These are phyloP conservation scores for Gadus macrocephalus DNA, from an alignment of 2,113 vertebrate species.

Conservation along the genomic window DNA sequence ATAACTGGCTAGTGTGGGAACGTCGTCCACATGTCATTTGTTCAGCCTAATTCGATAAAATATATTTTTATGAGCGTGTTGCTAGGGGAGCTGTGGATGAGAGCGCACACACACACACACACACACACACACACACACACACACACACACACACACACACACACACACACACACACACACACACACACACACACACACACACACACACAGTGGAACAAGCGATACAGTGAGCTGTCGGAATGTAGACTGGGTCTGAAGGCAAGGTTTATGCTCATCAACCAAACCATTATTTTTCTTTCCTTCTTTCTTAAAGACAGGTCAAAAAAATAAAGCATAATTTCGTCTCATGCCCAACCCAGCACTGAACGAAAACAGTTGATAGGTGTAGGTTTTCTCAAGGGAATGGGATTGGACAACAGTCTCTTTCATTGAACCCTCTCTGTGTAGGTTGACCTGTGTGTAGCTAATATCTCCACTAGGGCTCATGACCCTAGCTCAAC, in stretches of 20 bases:
- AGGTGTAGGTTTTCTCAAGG: constrained; percentile 30
- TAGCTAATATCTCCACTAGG: constrained; percentile 27
- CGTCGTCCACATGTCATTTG: constrained; percentile 7
- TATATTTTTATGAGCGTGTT: neutral
- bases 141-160: too few relatives aligned
- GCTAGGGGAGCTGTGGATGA: constrained; percentile 1
- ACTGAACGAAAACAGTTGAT: constrained; percentile 23
- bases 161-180: too few relatives aligned
- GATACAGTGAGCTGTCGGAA: neutral
- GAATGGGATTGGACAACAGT: constrained; percentile 16
- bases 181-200: too few relatives aligned
- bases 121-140: too few relatives aligned
- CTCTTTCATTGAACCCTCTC: constrained; percentile 25
- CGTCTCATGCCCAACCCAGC: neutral
- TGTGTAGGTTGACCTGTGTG: constrained; percentile 29
- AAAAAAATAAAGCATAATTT: constrained; percentile 12
- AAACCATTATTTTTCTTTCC: neutral
- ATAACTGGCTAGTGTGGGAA: constrained; percentile 17
- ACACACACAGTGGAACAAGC: constrained; percentile 3
- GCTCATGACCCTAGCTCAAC: constrained; percentile 4
- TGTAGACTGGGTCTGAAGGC: constrained; percentile 4
- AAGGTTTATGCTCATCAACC: neutral
- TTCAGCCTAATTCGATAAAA: constrained; percentile 11
- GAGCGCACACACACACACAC: constrained; percentile 3
- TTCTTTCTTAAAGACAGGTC: neutral